Percentiles rank a stretch among this genome's conserved stretches.
Conservation (phyloP, 2,797 vertebrate genomes). For the Avahi laniger region DNA sequence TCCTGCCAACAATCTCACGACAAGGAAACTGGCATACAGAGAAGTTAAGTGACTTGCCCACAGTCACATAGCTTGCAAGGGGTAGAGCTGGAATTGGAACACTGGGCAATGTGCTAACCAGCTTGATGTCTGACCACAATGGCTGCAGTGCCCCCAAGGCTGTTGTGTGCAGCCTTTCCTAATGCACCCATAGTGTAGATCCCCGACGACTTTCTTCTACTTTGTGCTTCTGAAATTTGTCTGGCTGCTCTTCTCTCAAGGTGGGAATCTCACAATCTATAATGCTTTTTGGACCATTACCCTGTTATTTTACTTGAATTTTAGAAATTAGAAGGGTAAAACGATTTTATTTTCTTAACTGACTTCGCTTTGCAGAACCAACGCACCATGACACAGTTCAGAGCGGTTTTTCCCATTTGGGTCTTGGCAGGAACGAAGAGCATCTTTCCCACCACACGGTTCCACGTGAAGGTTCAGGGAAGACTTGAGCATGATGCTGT, state of each 20-base stretch:
- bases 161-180: not conserved
- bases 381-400: accelerated
- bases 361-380: not conserved
- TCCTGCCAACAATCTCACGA: not conserved
- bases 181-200: not conserved
- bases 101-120: not conserved
- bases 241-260: not conserved
- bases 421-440: not conserved
- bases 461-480: not conserved
- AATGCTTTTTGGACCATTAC: not conserved
- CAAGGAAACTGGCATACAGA: not conserved
- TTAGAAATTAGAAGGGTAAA: not conserved
- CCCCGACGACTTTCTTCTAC: not conserved
- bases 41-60: not conserved
- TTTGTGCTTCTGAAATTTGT: not conserved
- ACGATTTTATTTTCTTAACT: not conserved
- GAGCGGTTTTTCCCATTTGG: not conserved
- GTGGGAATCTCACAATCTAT: not conserved
- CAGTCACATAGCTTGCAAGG: not conserved
- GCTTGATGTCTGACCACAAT: not conserved
- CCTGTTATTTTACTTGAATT: not conserved
- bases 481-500: not conserved
- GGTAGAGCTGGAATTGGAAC: not conserved
- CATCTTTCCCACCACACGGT: not conserved
- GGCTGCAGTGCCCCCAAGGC: too few relatives aligned